A percentile compares a stretch with the other conserved stretches of the same genome.
These are phyloP conservation scores for Diachrysia chrysitis DNA, from an alignment of 2,888 invertebrate species.

Conservation along the genomic window DNA sequence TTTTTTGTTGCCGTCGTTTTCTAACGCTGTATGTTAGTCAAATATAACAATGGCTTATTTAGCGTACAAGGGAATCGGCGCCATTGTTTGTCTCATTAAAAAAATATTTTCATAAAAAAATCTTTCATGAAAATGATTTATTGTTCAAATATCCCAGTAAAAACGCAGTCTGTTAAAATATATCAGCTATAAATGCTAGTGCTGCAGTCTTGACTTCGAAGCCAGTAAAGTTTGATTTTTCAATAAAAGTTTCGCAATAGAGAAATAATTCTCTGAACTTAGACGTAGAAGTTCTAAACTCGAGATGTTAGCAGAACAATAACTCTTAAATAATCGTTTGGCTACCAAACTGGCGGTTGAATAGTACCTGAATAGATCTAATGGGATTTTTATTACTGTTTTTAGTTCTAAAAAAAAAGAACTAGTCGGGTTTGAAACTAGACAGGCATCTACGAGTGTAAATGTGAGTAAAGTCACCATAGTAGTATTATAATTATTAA, in stretches of 20 bases:
- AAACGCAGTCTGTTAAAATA: conserved; percentile 14
- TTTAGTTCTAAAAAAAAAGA: too few relatives aligned
- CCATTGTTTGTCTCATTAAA: too few relatives aligned
- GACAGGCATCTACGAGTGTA: too few relatives aligned
- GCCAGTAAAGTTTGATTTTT: conserved; percentile 59
- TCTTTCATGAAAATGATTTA: conserved; percentile 10
- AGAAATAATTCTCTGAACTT: conserved; percentile 62
- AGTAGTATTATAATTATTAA: too few relatives aligned
- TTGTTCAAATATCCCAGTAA: conserved; percentile 16
- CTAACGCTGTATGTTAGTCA: too few relatives aligned
- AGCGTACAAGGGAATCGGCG: too few relatives aligned
- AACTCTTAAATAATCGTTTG: conserved; percentile 57
- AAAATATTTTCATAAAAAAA: too few relatives aligned
- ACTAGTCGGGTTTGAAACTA: too few relatives aligned
- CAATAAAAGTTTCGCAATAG: conserved; percentile 66
- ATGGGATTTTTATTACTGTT: conserved; percentile 2
- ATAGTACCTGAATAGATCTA: conserved; percentile 33
- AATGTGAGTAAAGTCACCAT: too few relatives aligned
- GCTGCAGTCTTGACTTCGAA: conserved; percentile 31
- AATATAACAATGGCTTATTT: too few relatives aligned
- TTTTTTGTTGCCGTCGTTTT: too few relatives aligned
- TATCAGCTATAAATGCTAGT: conserved; percentile 31
- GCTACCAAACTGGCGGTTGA: conserved; percentile 26
- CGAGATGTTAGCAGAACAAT: conserved; percentile 55
- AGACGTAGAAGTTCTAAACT: conserved; percentile 44